Conservation (phyloP, 2,797 vertebrate species). For the Spondyliosoma cantharus region DNA sequence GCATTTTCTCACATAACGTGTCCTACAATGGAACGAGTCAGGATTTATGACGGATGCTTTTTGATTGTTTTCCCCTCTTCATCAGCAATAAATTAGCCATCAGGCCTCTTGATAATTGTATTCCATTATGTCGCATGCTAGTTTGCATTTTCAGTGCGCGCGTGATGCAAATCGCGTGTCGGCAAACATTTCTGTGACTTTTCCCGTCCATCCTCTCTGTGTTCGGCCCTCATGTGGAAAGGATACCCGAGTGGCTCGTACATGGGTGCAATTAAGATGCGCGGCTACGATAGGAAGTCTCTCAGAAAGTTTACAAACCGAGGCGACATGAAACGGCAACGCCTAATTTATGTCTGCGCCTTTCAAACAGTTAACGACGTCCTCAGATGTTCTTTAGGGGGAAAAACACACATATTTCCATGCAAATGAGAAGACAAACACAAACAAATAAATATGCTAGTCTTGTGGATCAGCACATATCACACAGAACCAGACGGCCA, state of each 20-base stretch:
- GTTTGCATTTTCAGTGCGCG: constrained; percentile 5
- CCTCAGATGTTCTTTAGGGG: constrained; percentile 70
- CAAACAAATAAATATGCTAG: constrained; percentile 76
- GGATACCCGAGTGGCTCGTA: constrained; percentile 44
- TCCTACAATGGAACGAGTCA: background rate
- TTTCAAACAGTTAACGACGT: constrained; percentile 75
- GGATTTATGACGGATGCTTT: background rate
- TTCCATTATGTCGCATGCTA: background rate
- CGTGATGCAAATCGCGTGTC: constrained; percentile 34
- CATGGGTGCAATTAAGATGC: constrained; percentile 65
- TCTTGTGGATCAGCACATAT: constrained; percentile 67
- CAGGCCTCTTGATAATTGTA: constrained; percentile 8
- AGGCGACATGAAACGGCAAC: constrained; percentile 59
- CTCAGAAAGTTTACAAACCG: constrained; percentile 65
- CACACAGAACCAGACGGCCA: constrained; percentile 64
- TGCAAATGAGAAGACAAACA: constrained; percentile 76
- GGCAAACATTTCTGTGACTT: constrained; percentile 37
- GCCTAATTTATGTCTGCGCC: constrained; percentile 73
- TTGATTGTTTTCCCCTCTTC: background rate
- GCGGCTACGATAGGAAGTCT: constrained; percentile 48
- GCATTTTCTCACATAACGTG: background rate
- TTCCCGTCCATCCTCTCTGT: constrained; percentile 15
- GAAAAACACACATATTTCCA: constrained; percentile 70
- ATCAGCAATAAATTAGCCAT: constrained; percentile 31
- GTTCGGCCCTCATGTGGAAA: constrained; percentile 26